Conservation (phyloP, 2,113 vertebrate genomes). For the Conger conger region DNA sequence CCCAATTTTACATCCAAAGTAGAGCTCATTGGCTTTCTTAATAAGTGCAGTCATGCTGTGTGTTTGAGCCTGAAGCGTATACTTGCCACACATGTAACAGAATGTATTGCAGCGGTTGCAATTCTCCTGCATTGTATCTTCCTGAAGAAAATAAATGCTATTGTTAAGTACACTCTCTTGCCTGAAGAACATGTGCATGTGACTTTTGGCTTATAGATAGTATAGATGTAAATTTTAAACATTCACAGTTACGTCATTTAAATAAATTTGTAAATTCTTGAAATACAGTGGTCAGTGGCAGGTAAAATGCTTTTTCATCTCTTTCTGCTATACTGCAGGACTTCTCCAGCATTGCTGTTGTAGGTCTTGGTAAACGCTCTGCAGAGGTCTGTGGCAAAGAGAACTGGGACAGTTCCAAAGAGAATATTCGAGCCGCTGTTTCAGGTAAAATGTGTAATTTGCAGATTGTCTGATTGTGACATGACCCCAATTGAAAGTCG, state of each 20-base stretch:
- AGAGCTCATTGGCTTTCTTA: no score
- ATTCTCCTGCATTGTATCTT: no score
- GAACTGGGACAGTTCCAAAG: conserved; percentile 87
- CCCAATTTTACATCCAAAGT: no score
- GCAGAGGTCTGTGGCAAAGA: conserved; percentile 78
- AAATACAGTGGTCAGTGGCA: not conserved
- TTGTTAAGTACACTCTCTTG: no score
- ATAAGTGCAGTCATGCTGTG: no score
- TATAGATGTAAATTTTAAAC: not conserved
- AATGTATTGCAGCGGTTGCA: no score
- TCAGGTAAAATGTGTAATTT: conserved; percentile 70
- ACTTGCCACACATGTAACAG: no score
- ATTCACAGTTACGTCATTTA: not conserved
- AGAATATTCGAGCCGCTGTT: conserved; percentile 85
- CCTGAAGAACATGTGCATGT: not conserved
- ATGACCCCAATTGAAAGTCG: no score
- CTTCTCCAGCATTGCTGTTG: conserved; percentile 83
- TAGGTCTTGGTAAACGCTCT: conserved; percentile 81
- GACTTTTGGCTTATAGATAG: not conserved
- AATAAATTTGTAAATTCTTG: not conserved
- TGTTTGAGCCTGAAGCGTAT: no score
- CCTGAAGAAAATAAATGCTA: no score
- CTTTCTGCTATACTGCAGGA: conserved; percentile 68
- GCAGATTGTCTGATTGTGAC: no score
- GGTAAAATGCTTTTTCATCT: not conserved